phyloP scores from a whole-genome alignment of 1,140 invertebrate species.

The Drosophila pachea region DNA sequence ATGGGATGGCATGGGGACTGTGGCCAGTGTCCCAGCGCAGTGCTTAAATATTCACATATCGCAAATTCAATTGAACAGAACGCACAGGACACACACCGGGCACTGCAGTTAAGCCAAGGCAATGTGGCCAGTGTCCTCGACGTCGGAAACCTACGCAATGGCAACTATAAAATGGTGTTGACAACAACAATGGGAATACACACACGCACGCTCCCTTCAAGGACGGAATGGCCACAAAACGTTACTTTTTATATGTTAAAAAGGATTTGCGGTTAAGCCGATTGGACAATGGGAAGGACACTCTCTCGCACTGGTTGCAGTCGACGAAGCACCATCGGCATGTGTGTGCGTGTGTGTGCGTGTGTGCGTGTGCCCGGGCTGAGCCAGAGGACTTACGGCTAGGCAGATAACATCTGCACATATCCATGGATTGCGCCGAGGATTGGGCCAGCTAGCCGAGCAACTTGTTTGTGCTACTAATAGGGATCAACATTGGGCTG shows the following conservation, averaged over 20 bases:
- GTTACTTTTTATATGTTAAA: slow-evolving; percentile 78
- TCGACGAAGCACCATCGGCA: slow-evolving; percentile 1
- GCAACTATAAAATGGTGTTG: slow-evolving; percentile 74
- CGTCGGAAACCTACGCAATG: slow-evolving; percentile 53
- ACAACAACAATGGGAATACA: slow-evolving; percentile 75
- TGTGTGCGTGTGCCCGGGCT: not conserved
- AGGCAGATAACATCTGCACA: slow-evolving; percentile 70
- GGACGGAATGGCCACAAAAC: slow-evolving; percentile 41
- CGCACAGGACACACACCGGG: slow-evolving; percentile 47
- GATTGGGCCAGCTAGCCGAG: slow-evolving; percentile 36
- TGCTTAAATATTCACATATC: slow-evolving; percentile 78
- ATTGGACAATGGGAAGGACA: slow-evolving; percentile 62
- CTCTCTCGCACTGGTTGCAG: slow-evolving; percentile 62
- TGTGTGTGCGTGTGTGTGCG: not conserved
- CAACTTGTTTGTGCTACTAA: slow-evolving; percentile 74
- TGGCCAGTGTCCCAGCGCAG: slow-evolving; percentile 54
- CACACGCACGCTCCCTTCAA: slow-evolving; percentile 11
- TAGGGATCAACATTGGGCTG: slow-evolving; percentile 75
- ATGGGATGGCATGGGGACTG: not conserved
- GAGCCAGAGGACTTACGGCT: slow-evolving; percentile 34
- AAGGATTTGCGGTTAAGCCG: slow-evolving; percentile 77
- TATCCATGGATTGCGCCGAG: slow-evolving; percentile 48
- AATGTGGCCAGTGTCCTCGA: slow-evolving; percentile 26
- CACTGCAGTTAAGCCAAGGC: slow-evolving; percentile 59
- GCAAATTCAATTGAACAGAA: slow-evolving; percentile 76